Base-by-base conservation (phyloP, 2,797 vertebrate species). In the Sardinella longiceps region DNA sequence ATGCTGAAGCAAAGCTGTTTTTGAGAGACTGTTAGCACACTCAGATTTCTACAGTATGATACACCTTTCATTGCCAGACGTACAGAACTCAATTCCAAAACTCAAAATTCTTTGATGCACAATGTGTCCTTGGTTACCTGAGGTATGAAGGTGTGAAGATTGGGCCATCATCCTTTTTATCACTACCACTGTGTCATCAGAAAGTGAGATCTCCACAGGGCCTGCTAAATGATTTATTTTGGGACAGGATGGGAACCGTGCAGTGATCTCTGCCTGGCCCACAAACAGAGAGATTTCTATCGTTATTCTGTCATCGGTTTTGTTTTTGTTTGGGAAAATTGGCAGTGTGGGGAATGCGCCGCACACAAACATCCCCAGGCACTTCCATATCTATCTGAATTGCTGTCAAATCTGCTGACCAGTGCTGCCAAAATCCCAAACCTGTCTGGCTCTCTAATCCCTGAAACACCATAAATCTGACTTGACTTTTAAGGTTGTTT, bases 261-360 rank as follows among this genome's bases (percentile, higher is more conserved):
- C 11, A 7, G 18, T 2, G 33, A 39, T 7, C 11, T 77, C 33
- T 39, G 70, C 37, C 70, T 39, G 15, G 66, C 33, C 25, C 30
- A 77, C 37, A 43, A 43, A 43, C 70, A 43, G 6, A 77, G 15
- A 39, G 70, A 77, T 77, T 77, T 77, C 18, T 77, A 43, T 37
- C 20, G 18, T 77, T 77, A 77, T 43, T 77, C 33, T 43, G 70
- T 77, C 56, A 25, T 25, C 20, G 43, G 15, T 10, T 74, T 15
- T 77, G 37, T 77, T 77, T 77, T 33, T 74, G 30, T 74, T 74
- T 74, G 30, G 18, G 37, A 39, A 39, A 77, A 39, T 77, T 77
- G 70, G 70, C 70, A 23, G 37, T 6, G 37, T 3, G 6, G 9
- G 33, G 56, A 56, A 56, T 56, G 20, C 1, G 1, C 14, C 30